Evolutionary conservation across 2,797 vertebrate genomes (phyloP), one percentile per base, ranked within the genome.

Genomic region (Poeciliopsis presidionis): DNA sequence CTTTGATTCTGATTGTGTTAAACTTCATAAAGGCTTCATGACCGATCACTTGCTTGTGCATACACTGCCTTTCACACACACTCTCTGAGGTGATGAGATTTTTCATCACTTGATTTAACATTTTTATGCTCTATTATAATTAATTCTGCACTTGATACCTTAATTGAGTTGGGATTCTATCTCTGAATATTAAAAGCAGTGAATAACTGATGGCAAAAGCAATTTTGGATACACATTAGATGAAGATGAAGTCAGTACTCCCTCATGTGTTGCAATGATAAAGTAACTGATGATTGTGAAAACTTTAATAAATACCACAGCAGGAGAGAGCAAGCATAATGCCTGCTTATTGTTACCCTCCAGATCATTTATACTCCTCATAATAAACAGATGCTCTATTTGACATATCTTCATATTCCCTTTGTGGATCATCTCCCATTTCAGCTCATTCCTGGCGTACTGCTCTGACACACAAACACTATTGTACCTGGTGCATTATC

Each of bases 211-310:
- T 80, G 2, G 2, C 41, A 11, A 20, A 28, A 72, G 63, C n/a
- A 30, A 63, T 76, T 76, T 70, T 49, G 25, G 1, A 81, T 67
- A 71, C 72, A 57, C 33, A 72, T 46, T 77, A 16, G 47, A 75
- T 75, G 30, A 20, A 46, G 57, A 76, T 80, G 9, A 78, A 81
- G 51, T 76, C 25, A 78, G 76, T 77, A 46, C 25, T 65, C 43
- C 33, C 45, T 22, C 36, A 70, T 61, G 53, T 28, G 77, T 28
- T 75, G 28, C 59, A 74, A 28, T 41, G 3, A 22, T 80, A 18
- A 25, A 46, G 28, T 49, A 70, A 78, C 20, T 30, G 51, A 69
- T 75, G 63, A 47, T 47, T 78, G 28, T 75, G 14, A 45, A 53
- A 22, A 53, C 59, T 41, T 76, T 70, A 28, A 53, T 55, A 51